Evolutionary conservation across 2,888 invertebrate genomes (phyloP), one percentile per base, ranked within the genome.

Genomic region (Uropetala carovei): DNA sequence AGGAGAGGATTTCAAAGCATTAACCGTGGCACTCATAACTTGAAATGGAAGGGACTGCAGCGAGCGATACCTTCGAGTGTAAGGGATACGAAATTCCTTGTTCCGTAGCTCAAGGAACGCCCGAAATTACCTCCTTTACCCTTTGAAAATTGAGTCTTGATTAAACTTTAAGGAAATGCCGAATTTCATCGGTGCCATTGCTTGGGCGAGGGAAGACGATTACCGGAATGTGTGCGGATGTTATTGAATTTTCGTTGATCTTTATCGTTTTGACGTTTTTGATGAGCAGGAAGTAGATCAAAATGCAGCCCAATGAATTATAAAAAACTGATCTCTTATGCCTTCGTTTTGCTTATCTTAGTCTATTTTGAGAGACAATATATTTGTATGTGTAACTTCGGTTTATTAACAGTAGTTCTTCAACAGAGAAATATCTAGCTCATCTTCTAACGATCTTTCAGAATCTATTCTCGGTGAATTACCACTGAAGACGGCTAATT

Each of bases 11-110:
- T 75, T 75, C 22, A 75, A 27, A 75, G 75, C 75, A 27, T 75
- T 75, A 75, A 75, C 75, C 75, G 27, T 27, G 22, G 3, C 75
- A 75, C 75, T 75, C 75, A 75, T 75, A 75, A 75, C 75, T 27
- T 22, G 27, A 68, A 68, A 18, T 68, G 68, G 75, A 22, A 75
- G 27, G 75, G 75, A 75, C 75, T 75, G 75, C 75, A 75, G 75
- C 22, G 27, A 14, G 75, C 43, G 27, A 27, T 22, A 75, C 27
- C 22, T 75, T 27, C 75, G 22, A 75, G 22, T 22, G 64, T n/a
- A 22, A 68, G n/a, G 68, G n/a, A 18, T 18, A 27, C 75, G n/a
- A 68, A 68, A 68, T 68, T 68, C n/a, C 68, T 68, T 22, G 68
- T 22, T 22, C 22, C 11, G 13, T 22, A 75, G 75, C 22, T 75